These are phyloP conservation scores for Sparus aurata DNA, from an alignment of 2,797 vertebrate genomes.

Conservation along the genomic window DNA sequence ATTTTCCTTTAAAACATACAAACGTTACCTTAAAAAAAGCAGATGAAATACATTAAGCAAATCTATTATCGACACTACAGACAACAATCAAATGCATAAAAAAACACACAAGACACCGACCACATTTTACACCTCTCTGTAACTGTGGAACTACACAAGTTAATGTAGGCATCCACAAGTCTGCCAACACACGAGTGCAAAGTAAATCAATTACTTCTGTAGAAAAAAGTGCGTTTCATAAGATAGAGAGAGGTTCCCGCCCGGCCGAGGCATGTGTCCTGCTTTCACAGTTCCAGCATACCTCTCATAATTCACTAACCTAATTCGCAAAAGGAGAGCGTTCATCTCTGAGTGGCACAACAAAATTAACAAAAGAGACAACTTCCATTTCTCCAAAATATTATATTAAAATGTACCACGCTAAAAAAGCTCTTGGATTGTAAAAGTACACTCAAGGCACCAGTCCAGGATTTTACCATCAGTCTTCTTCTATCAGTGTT, in stretches of 20 bases:
- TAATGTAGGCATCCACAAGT: conserved; percentile 33
- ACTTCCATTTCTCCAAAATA: conserved; percentile 31
- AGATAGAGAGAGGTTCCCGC: conserved; percentile 42
- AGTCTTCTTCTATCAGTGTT: conserved; percentile 39
- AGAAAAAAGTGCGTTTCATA: conserved; percentile 72
- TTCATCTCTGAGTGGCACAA: conserved; percentile 42
- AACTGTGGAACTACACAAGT: conserved; percentile 35
- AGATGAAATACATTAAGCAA: conserved; percentile 55
- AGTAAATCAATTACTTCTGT: conserved; percentile 63
- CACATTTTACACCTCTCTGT: conserved; percentile 17
- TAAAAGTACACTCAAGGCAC: conserved; percentile 28
- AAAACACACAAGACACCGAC: conserved; percentile 22
- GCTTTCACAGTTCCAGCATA: conserved; percentile 43
- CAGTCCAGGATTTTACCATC: conserved; percentile 35
- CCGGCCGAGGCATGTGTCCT: conserved; percentile 20
- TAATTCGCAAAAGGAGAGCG: conserved; percentile 48
- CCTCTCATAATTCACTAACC: conserved; percentile 61
- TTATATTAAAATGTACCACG: conserved; percentile 53
- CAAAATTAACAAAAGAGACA: conserved; percentile 43
- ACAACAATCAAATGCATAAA: conserved; percentile 54
- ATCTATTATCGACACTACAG: conserved; percentile 30
- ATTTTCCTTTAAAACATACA: conserved; percentile 74
- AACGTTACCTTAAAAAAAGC: conserved; percentile 63
- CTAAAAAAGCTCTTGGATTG: conserved; percentile 33
- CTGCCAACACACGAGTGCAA: conserved; percentile 54